Conservation (phyloP, 2,797 vertebrate species). For the Chiloscyllium punctatum region DNA sequence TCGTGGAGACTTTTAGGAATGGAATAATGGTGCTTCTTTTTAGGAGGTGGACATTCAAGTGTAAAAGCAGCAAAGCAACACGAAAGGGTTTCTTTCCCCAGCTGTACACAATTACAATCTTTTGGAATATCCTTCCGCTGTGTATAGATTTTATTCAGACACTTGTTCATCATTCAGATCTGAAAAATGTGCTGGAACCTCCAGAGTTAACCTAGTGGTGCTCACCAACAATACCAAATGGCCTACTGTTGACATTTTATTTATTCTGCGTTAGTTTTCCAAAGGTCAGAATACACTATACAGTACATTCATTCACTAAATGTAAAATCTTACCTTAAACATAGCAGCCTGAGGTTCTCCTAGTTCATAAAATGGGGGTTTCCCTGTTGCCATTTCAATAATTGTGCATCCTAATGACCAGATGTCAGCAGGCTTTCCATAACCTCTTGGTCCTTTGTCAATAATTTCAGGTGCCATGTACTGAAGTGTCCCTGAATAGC, state of each 20-base stretch:
- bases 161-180: not conserved
- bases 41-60: not conserved
- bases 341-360: constrained; percentile 97
- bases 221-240: not conserved
- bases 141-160: not conserved
- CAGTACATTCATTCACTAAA: not conserved
- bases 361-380: constrained; percentile 91
- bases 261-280: rapidly evolving
- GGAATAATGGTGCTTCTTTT: not conserved
- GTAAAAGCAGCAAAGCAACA: not conserved
- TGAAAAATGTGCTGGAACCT: not conserved
- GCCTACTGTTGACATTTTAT: not conserved
- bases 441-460: constrained; percentile 91
- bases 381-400: constrained; percentile 97
- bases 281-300: not conserved
- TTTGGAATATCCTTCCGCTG: not conserved
- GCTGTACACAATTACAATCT: not conserved
- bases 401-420: constrained; percentile 97
- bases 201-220: not conserved
- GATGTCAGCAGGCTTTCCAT: constrained; percentile 94
- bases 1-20: not conserved
- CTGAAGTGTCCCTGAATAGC: constrained; percentile 81
- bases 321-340: constrained; percentile 80
- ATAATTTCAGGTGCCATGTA: constrained; percentile 99
- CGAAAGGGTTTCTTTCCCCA: not conserved